phyloP scores from a whole-genome alignment of 2,113 vertebrate genomes.

The Melanocharis versteri region DNA sequence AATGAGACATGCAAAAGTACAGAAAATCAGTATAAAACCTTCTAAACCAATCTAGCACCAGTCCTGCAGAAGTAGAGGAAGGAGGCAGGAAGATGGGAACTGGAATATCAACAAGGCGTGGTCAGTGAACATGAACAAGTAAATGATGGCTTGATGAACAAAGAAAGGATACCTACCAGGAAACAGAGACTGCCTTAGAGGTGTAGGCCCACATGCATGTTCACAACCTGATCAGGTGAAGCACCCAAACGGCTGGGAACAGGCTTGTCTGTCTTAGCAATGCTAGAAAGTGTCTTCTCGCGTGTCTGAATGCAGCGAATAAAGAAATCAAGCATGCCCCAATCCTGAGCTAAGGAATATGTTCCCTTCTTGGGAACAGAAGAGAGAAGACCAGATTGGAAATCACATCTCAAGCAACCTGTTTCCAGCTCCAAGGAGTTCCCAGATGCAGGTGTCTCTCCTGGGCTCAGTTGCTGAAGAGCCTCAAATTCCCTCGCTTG shows the following conservation, averaged over 20 bases:
- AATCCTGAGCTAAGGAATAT: background rate
- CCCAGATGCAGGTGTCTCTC: background rate
- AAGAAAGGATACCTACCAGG: background rate
- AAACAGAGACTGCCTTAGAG: background rate
- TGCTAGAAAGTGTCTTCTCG: background rate
- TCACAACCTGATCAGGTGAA: background rate
- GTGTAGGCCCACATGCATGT: rapidly evolving
- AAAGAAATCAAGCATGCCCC: background rate
- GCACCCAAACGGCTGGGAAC: background rate
- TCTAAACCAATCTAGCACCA: background rate
- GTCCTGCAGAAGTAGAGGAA: background rate
- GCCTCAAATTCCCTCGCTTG: background rate
- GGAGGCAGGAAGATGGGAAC: background rate
- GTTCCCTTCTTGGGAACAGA: background rate
- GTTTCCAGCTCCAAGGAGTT: background rate
- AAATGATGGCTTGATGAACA: background rate
- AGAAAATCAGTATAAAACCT: background rate
- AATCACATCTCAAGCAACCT: background rate
- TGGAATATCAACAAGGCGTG: background rate
- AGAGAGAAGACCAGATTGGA: background rate
- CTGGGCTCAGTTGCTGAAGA: background rate
- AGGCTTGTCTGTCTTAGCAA: background rate
- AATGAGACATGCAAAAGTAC: background rate
- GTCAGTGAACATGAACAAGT: background rate
- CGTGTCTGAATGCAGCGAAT: background rate